These are phyloP conservation scores for Microtus montanus DNA, from an alignment of 2,113 vertebrate species.

Conservation along the genomic window DNA sequence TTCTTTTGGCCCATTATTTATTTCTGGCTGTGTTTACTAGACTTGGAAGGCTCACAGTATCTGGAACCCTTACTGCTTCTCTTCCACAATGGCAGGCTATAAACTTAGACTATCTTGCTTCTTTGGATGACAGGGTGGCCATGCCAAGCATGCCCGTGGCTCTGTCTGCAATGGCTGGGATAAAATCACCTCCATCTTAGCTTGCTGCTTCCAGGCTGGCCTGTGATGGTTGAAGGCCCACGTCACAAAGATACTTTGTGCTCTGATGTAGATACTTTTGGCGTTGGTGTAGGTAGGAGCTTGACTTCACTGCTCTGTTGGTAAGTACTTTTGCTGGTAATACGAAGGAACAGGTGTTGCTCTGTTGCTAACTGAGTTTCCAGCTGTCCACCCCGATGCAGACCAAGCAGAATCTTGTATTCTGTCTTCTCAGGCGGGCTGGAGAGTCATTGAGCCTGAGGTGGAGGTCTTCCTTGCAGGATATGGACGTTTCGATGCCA, in stretches of 20 bases:
- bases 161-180: constrained; percentile 60
- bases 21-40: background rate
- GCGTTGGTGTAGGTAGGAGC: constrained; percentile 78
- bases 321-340: constrained; percentile 85
- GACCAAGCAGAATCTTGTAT: constrained; percentile 89
- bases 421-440: constrained; percentile 87
- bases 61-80: background rate
- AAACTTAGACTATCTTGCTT: constrained; percentile 49
- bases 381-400: constrained; percentile 88
- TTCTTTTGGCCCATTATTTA: background rate
- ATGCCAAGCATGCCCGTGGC: constrained; percentile 65
- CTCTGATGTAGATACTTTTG: constrained; percentile 62
- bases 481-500: constrained; percentile 92
- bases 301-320: constrained; percentile 83
- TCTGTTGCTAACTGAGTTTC: constrained; percentile 88
- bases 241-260: constrained; percentile 84
- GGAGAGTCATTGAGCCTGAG: constrained; percentile 90
- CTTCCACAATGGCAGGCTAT: background rate
- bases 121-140: constrained; percentile 28
- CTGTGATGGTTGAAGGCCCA: constrained; percentile 69
- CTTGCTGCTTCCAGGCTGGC: constrained; percentile 69
- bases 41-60: background rate
- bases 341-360: constrained; percentile 90
- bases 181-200: constrained; percentile 69
- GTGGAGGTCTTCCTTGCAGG: constrained; percentile 97